Evolutionary conservation across 2,888 invertebrate genomes (phyloP).

Genomic region (Bursaphelenchus okinawaensis): DNA sequence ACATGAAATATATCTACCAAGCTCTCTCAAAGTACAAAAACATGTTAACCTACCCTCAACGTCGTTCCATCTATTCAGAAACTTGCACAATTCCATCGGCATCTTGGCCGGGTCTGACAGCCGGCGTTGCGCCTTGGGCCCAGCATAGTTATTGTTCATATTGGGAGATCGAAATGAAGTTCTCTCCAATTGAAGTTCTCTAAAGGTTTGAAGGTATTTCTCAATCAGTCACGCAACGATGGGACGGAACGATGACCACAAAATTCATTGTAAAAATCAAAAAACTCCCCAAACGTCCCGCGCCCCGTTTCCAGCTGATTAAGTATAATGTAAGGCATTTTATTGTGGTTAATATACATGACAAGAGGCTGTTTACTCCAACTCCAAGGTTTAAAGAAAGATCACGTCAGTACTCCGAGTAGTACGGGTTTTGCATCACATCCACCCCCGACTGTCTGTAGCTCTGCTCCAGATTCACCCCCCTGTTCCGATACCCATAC

Average conservation of each 20-base stretch:
- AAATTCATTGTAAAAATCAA: not conserved
- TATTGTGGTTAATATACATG: not conserved
- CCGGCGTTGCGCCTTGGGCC: not conserved
- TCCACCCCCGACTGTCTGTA: not conserved
- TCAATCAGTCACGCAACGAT: not conserved
- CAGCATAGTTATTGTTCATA: not conserved
- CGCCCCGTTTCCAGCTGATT: not conserved
- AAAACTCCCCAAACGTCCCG: not conserved
- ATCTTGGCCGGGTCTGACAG: not conserved
- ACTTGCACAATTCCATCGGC: not conserved
- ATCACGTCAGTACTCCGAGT: not conserved
- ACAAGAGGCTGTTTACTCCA: not conserved
- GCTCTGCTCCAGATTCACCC: not conserved
- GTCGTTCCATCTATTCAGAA: not conserved
- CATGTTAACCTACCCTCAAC: not conserved
- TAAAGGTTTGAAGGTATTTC: not conserved
- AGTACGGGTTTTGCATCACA: not conserved
- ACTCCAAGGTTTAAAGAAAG: not conserved
- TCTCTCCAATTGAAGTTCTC: not conserved
- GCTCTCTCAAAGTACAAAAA: no score
- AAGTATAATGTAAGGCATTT: not conserved
- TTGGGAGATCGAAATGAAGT: not conserved
- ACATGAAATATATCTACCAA: not conserved
- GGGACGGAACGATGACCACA: not conserved
- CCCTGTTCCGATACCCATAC: not conserved